Conservation (phyloP, 2,888 invertebrate genomes). For the Tenthredo amoena region DNA sequence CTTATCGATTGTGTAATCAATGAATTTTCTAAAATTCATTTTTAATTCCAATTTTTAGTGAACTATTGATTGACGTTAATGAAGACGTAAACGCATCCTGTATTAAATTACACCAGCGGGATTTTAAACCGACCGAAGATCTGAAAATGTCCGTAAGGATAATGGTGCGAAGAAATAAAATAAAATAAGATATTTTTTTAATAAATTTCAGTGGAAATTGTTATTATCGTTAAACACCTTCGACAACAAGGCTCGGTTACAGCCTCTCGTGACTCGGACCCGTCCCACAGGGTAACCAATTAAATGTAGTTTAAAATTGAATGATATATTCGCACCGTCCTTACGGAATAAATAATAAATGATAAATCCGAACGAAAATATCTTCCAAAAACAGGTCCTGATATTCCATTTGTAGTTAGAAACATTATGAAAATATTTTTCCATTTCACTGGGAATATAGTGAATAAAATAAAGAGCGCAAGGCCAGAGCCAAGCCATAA, state of each 20-base stretch:
- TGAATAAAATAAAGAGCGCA: conserved; percentile 57
- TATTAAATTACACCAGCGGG: conserved; percentile 29
- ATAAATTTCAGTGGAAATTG: conserved; percentile 30
- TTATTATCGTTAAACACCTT: conserved; percentile 31
- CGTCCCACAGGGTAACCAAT: conserved; percentile 58
- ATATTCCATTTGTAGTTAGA: conserved; percentile 70
- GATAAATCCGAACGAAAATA: conserved; percentile 39
- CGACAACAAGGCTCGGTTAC: conserved; percentile 59
- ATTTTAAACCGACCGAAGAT: not conserved
- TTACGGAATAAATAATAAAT: conserved; percentile 22
- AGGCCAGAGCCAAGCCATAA: conserved; percentile 29
- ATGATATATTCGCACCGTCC: conserved; percentile 51
- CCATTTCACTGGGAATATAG: conserved; percentile 71
- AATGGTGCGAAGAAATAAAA: conserved; percentile 5
- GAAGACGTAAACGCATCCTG: conserved; percentile 35
- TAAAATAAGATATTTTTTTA: conserved; percentile 34
- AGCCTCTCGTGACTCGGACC: conserved; percentile 62
- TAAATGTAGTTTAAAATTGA: conserved; percentile 58
- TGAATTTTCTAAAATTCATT: conserved; percentile 6
- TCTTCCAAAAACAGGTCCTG: conserved; percentile 61
- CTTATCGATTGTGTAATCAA: not conserved
- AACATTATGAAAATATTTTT: conserved; percentile 72
- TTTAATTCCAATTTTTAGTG: not conserved
- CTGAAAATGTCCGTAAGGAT: conserved; percentile 25
- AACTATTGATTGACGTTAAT: not conserved